Conservation (phyloP, 1,140 invertebrate genomes). For the Drosophila funebris region DNA sequence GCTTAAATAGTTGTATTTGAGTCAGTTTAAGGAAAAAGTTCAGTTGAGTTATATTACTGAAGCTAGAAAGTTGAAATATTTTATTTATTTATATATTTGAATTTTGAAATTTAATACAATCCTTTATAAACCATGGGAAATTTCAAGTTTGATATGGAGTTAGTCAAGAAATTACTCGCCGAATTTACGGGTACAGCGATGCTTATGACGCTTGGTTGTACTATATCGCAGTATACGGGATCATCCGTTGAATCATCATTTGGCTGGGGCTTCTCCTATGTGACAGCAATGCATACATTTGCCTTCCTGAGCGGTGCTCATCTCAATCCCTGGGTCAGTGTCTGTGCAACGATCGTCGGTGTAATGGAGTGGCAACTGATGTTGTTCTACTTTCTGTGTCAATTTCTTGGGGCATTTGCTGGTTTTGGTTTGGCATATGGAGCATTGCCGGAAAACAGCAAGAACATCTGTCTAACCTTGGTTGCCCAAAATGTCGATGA, state of each 20-base stretch:
- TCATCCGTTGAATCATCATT: not conserved
- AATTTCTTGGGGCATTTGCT: slow-evolving; percentile 5
- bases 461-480: not conserved
- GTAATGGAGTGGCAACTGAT: slow-evolving; percentile 17
- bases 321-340: slow-evolving; percentile 33
- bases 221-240: not conserved
- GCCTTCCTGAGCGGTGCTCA: slow-evolving; percentile 24
- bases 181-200: slow-evolving; percentile 29
- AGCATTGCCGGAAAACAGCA: not conserved
- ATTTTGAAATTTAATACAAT: not conserved
- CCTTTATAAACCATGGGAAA: slow-evolving; percentile 5
- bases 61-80: not conserved
- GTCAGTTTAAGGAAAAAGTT: not conserved
- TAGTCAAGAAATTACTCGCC: slow-evolving; percentile 1
- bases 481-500: not conserved
- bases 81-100: not conserved
- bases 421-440: not conserved
- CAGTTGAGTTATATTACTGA: not conserved
- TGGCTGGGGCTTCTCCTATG: slow-evolving; percentile 21
- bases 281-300: slow-evolving; percentile 11
- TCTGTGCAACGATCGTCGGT: slow-evolving; percentile 7
- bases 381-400: slow-evolving; percentile 9
- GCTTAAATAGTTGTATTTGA: not conserved
- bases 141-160: slow-evolving; percentile 15
- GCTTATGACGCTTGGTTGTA: slow-evolving; percentile 19